Percentiles rank a stretch among this genome's conserved stretches.
phyloP scores from a whole-genome alignment of 2,797 vertebrate genomes.

The Florisuga fusca region DNA sequence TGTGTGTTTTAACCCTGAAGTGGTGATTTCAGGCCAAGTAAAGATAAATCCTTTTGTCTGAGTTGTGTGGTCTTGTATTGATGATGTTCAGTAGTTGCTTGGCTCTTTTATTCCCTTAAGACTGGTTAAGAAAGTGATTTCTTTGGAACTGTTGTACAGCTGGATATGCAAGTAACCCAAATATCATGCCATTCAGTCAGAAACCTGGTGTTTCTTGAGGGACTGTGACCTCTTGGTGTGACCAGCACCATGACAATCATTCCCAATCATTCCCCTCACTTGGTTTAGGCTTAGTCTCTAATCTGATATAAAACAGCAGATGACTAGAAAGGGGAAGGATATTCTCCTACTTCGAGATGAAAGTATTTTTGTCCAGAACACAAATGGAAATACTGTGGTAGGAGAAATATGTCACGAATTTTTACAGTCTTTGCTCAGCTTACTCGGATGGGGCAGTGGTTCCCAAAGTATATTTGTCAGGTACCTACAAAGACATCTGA shows the following conservation, averaged over 20 bases:
- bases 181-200: neutral
- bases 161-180: neutral
- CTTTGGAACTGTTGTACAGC: neutral
- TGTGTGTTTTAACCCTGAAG: neutral
- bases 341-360: neutral
- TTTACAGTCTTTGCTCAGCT: conserved; percentile 30
- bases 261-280: neutral
- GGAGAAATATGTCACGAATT: conserved; percentile 2
- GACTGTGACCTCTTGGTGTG: fast-evolving
- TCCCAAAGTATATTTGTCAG: conserved; percentile 29
- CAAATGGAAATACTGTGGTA: conserved; percentile 4
- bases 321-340: neutral
- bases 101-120: neutral
- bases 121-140: neutral
- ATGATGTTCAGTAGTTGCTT: neutral
- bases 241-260: neutral
- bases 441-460: neutral
- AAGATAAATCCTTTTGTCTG: neutral
- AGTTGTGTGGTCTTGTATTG: neutral
- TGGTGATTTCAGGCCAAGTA: neutral
- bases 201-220: neutral
- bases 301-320: neutral
- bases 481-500: neutral
- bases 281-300: neutral
- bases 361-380: conserved; percentile 10